phyloP scores from a whole-genome alignment of 2,797 vertebrate genomes.

The Propithecus perrieri region DNA sequence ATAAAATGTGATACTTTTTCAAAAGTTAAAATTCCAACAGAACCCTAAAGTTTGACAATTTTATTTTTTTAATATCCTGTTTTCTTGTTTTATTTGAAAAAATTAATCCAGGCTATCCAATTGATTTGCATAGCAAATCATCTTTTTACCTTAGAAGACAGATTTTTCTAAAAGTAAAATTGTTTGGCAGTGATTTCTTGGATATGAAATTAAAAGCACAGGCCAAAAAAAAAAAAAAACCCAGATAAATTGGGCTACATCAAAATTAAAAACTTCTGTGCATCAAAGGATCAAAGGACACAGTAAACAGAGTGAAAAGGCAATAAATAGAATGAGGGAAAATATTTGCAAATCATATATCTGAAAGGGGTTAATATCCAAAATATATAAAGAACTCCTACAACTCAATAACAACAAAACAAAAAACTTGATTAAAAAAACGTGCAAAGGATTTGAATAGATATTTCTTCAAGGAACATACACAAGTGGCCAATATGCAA shows the following conservation, averaged over 20 bases:
- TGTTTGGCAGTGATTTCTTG: constrained; percentile 39
- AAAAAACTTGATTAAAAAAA: not conserved
- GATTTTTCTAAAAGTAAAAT: constrained; percentile 39
- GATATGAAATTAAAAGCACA: not conserved
- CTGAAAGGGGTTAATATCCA: not conserved
- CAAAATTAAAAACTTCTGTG: constrained; percentile 16
- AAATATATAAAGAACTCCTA: constrained; percentile 24
- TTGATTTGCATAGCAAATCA: constrained; percentile 54
- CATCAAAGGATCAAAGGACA: not conserved
- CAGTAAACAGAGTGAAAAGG: not conserved
- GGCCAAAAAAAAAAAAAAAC: not conserved
- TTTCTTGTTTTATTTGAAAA: constrained; percentile 33
- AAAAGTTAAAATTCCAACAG: constrained; percentile 44
- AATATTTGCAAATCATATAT: not conserved
- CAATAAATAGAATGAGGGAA: not conserved
- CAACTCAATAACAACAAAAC: not conserved
- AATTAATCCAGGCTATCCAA: constrained; percentile 49
- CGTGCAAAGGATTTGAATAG: not conserved
- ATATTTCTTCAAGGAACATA: constrained; percentile 12
- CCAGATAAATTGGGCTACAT: no score
- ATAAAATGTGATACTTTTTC: not conserved
- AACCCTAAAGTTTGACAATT: not conserved
- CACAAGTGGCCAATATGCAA: not conserved
- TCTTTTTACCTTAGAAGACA: constrained; percentile 49
- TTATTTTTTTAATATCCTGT: constrained; percentile 48